phyloP scores from a whole-genome alignment of 2,797 vertebrate species.

The Sternotherus odoratus region DNA sequence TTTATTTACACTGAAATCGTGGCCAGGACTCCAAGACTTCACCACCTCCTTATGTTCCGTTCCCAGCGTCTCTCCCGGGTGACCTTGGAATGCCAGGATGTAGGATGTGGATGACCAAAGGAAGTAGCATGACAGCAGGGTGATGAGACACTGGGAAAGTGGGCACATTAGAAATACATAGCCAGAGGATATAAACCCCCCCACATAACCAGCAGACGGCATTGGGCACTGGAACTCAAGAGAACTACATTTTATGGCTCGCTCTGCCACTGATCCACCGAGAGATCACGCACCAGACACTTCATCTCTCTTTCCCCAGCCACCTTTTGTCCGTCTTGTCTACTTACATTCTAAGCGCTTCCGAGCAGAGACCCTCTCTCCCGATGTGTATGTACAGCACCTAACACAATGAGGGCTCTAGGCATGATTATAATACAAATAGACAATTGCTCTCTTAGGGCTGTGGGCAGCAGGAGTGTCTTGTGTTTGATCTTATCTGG shows the following conservation, averaged over 20 bases:
- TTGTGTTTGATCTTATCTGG: conserved; percentile 70
- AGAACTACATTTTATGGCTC: not conserved
- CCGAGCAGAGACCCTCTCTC: conserved; percentile 29
- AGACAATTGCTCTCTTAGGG: conserved; percentile 60
- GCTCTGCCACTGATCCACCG: not conserved
- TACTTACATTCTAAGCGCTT: conserved; percentile 13
- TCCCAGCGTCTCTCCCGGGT: not conserved
- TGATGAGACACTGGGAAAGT: conserved; percentile 44
- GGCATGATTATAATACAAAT: conserved; percentile 67
- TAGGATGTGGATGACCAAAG: conserved; percentile 32
- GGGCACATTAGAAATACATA: conserved; percentile 19
- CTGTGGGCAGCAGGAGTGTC: conserved; percentile 66
- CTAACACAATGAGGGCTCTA: conserved; percentile 36
- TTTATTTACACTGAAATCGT: not conserved
- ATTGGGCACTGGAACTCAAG: not conserved
- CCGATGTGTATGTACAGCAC: not conserved
- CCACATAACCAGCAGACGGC: not conserved
- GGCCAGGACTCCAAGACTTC: not conserved
- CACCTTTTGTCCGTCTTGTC: fast-evolving
- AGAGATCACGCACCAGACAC: not conserved
- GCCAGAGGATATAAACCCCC: not conserved
- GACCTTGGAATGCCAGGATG: conserved; percentile 65
- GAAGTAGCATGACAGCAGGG: conserved; percentile 36
- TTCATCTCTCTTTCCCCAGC: not conserved
- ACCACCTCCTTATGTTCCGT: conserved; percentile 4